Percentiles rank a stretch among this genome's conserved stretches.
phyloP scores from a whole-genome alignment of 2,113 vertebrate genomes.

The Heterotilapia buettikoferi region DNA sequence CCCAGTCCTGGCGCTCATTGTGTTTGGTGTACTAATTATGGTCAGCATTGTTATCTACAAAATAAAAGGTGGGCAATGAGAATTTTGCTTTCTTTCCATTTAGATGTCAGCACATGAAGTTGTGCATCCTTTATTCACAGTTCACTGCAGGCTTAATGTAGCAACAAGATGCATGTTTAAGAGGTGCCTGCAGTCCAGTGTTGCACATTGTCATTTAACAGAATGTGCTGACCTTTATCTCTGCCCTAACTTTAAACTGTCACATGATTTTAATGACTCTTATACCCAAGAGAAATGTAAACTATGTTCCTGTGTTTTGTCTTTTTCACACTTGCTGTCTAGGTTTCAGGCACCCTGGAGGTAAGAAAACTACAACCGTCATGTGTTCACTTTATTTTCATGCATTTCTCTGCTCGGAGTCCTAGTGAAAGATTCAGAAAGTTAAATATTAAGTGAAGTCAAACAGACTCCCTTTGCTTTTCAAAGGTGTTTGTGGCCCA shows the following conservation, averaged over 20 bases:
- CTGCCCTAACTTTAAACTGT: not conserved
- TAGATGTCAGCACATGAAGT: not conserved
- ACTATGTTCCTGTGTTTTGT: constrained; percentile 44
- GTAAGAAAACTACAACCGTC: constrained; percentile 46
- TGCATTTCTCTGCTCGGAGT: not conserved
- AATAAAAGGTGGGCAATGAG: constrained; percentile 14
- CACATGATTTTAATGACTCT: constrained; percentile 14
- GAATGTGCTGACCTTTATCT: not conserved
- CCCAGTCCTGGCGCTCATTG: constrained; percentile 2
- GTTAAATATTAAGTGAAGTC: constrained; percentile 15
- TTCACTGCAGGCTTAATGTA: not conserved
- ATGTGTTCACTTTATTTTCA: not conserved
- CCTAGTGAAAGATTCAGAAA: not conserved
- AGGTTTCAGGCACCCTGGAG: constrained; percentile 54
- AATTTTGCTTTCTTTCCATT: not conserved
- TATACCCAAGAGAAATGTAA: not conserved
- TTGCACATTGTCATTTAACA: not conserved
- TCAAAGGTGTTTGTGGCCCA: not conserved
- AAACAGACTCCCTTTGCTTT: not conserved
- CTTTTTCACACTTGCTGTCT: constrained; percentile 4
- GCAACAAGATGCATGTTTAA: not conserved
- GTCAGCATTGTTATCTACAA: constrained; percentile 32
- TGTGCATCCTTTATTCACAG: not conserved
- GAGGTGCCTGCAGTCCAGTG: not conserved
- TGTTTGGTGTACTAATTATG: not conserved